phyloP scores from a whole-genome alignment of 2,797 vertebrate genomes.

The Gobio occitaniae region DNA sequence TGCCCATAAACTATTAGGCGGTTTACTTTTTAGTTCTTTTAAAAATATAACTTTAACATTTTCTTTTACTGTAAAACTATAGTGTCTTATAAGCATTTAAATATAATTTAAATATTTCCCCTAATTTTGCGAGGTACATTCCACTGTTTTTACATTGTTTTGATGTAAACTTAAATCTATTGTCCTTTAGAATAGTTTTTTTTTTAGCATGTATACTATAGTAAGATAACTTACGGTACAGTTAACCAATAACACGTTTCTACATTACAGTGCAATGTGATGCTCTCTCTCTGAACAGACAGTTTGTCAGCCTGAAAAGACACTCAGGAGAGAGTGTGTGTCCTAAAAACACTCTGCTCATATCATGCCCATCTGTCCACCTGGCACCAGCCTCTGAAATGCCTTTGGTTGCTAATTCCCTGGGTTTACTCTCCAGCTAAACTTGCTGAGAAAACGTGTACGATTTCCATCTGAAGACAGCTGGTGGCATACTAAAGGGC shows the following conservation, averaged over 20 bases:
- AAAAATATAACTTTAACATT: background rate
- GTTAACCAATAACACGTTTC: background rate
- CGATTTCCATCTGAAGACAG: constrained; percentile 60
- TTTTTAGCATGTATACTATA: background rate
- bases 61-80: background rate
- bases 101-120: background rate
- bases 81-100: background rate
- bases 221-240: background rate
- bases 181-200: background rate
- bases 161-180: background rate
- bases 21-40: background rate
- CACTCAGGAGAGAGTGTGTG: constrained; percentile 37
- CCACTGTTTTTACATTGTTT: background rate
- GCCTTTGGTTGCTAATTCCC: constrained; percentile 66
- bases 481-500: constrained; percentile 32
- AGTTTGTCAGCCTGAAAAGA: constrained; percentile 31
- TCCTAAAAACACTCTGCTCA: constrained; percentile 51
- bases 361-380: constrained; percentile 70
- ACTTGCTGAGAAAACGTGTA: constrained; percentile 63
- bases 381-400: constrained; percentile 71
- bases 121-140: background rate
- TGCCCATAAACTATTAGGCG: background rate
- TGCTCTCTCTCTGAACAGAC: constrained; percentile 4
- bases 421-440: constrained; percentile 61
- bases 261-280: constrained; percentile 21